phyloP scores from a whole-genome alignment of 1,140 invertebrate species.

The Sweltsa coloradensis region DNA sequence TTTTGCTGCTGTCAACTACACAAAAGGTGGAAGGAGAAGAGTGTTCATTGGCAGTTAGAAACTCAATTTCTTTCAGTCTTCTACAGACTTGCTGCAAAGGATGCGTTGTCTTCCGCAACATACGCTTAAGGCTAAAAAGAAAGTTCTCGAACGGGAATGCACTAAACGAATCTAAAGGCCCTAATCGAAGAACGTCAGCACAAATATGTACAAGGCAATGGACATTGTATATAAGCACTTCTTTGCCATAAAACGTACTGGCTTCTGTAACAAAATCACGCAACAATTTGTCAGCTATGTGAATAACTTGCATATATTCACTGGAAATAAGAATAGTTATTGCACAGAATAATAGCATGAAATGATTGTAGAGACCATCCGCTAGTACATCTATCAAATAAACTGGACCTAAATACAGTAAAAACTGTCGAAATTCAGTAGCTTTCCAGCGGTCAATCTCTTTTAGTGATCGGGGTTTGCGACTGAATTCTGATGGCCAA shows the following conservation, averaged over 20 bases:
- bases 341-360: background rate
- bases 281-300: background rate
- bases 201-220: background rate
- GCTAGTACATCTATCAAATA: background rate
- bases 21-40: background rate
- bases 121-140: background rate
- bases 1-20: background rate
- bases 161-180: background rate
- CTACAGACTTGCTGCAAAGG: background rate
- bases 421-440: conserved; percentile 18
- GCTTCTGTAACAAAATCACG: background rate
- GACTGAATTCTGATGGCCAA: conserved; percentile 22
- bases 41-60: too few relatives aligned
- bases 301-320: background rate
- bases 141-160: background rate
- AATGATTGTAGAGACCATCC: background rate
- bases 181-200: background rate
- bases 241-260: background rate
- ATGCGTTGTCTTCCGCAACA: background rate
- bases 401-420: conserved; percentile 15
- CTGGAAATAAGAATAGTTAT: background rate
- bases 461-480: conserved; percentile 18
- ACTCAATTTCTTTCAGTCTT: background rate
- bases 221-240: background rate
- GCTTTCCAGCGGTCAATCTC: conserved; percentile 14